phyloP scores from a whole-genome alignment of 1,140 invertebrate species.

The Cotesia chilonis region DNA sequence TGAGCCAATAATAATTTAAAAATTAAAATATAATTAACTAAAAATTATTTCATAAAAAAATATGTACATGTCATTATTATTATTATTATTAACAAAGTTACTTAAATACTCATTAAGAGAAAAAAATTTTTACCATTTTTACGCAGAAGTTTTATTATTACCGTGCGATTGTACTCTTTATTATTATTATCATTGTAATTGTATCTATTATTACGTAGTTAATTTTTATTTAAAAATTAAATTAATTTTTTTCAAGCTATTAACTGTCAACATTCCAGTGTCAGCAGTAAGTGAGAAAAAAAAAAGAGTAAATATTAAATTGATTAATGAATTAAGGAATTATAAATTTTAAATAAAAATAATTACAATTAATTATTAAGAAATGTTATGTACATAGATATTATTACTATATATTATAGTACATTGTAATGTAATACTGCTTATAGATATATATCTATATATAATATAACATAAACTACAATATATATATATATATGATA shows the following conservation, averaged over 20 bases:
- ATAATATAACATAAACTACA: too few relatives aligned
- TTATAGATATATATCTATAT: constrained; percentile 48
- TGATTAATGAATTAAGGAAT: constrained; percentile 39
- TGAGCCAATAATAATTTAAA: constrained; percentile 16
- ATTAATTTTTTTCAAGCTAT: constrained; percentile 3
- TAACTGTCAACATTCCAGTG: constrained; percentile 37
- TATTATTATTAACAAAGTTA: constrained; percentile 37
- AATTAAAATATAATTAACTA: neutral
- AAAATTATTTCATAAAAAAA: constrained; percentile 8
- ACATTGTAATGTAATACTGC: constrained; percentile 50
- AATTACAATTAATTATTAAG: constrained; percentile 23
- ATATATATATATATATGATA: too few relatives aligned
- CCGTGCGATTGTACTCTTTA: constrained; percentile 26
- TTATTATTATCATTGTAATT: constrained; percentile 37
- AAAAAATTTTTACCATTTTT: constrained; percentile 27
- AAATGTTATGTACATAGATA: constrained; percentile 54
- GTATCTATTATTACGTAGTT: neutral
- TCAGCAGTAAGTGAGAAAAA: constrained; percentile 36
- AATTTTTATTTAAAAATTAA: neutral
- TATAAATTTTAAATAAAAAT: constrained; percentile 4
- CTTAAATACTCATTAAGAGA: constrained; percentile 44
- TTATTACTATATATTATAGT: constrained; percentile 39
- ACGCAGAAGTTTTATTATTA: constrained; percentile 33
- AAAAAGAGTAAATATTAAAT: constrained; percentile 29
- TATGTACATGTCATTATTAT: constrained; percentile 4